Evolutionary conservation across 1,140 invertebrate genomes (phyloP).

Genomic region (Arion vulgaris): DNA sequence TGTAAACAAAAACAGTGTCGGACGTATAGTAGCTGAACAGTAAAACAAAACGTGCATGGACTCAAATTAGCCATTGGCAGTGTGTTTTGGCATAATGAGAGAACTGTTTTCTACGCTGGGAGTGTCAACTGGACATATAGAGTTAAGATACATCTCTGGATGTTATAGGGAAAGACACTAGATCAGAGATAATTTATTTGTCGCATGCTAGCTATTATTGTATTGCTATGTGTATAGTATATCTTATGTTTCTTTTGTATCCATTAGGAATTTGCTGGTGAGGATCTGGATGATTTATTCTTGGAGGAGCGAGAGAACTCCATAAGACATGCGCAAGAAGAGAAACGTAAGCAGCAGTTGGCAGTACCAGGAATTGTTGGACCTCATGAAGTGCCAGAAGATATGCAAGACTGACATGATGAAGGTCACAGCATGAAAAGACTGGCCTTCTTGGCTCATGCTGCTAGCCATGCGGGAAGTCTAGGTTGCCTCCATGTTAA

Average conservation of each 20-base stretch:
- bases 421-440: background rate
- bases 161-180: no score
- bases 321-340: slow-evolving; percentile 89
- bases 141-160: no score
- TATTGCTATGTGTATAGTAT: no score
- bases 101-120: no score
- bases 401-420: slow-evolving; percentile 90
- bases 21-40: no score
- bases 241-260: background rate
- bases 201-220: no score
- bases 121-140: no score
- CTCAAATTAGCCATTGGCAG: no score
- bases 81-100: no score
- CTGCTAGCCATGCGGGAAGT: background rate
- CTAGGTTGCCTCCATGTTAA: background rate
- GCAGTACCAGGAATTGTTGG: slow-evolving; percentile 97
- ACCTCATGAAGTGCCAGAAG: slow-evolving; percentile 94
- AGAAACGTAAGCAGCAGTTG: slow-evolving; percentile 93
- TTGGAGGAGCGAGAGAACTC: slow-evolving; percentile 94
- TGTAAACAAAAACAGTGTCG: no score
- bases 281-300: slow-evolving; percentile 97
- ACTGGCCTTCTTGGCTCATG: background rate
- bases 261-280: slow-evolving; percentile 93
- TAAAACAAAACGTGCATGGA: no score
- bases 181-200: no score